phyloP scores from a whole-genome alignment of 2,888 invertebrate genomes.

The Keiferia lycopersicella region DNA sequence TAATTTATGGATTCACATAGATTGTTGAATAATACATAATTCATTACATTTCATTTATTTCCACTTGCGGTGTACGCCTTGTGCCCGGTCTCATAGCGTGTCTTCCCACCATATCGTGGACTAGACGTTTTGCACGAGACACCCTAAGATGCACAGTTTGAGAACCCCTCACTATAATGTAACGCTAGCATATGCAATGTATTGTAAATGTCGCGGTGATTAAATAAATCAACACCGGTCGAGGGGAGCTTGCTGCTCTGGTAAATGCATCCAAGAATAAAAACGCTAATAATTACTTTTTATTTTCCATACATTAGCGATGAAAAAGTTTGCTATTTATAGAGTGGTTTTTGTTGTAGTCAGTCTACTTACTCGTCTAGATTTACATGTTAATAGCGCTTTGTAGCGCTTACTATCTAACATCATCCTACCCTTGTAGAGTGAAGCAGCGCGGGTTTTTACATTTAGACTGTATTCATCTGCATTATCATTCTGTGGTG shows the following conservation, averaged over 20 bases:
- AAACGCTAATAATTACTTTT: constrained; percentile 8
- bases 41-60: too few species aligned
- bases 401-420: background rate
- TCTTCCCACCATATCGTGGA: too few species aligned
- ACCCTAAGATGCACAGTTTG: too few species aligned
- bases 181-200: background rate
- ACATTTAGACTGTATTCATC: background rate
- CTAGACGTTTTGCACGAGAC: too few species aligned
- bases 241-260: constrained; percentile 1
- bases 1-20: too few species aligned
- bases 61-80: too few species aligned
- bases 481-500: too few species aligned
- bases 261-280: constrained; percentile 2
- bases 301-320: constrained; percentile 4
- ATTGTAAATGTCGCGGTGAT: background rate
- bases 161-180: too few species aligned
- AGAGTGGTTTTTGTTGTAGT: background rate
- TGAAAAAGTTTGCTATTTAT: constrained; percentile 4
- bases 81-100: too few species aligned
- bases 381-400: constrained; percentile 1
- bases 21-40: background rate
- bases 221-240: constrained; percentile 1
- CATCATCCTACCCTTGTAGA: background rate
- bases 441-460: background rate
- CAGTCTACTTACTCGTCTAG: background rate